These are phyloP conservation scores for Macrobrachium nipponense DNA, from an alignment of 1,140 invertebrate species.

Conservation along the genomic window DNA sequence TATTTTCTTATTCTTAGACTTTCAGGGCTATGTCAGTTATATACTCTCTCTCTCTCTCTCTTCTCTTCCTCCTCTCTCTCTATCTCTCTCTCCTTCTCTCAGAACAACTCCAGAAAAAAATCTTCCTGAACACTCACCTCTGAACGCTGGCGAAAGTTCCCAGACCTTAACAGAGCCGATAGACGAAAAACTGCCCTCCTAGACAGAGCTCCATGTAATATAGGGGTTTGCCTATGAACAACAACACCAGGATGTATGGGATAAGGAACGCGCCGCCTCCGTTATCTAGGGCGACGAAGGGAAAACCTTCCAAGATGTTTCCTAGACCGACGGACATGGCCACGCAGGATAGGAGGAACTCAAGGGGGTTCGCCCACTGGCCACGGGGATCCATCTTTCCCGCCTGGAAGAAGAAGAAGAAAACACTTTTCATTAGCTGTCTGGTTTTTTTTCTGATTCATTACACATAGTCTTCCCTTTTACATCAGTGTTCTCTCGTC, in stretches of 20 bases:
- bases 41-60: too few relatives aligned
- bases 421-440: too few relatives aligned
- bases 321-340: constrained; percentile 68
- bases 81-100: background rate
- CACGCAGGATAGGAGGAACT: constrained; percentile 69
- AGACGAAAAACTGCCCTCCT: constrained; percentile 31
- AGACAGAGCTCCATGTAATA: constrained; percentile 48
- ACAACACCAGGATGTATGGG: constrained; percentile 72
- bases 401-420: background rate
- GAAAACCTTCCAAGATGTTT: constrained; percentile 71
- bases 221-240: constrained; percentile 70
- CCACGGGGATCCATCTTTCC: background rate
- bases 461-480: too few relatives aligned
- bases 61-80: too few relatives aligned
- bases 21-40: too few relatives aligned
- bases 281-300: constrained; percentile 69
- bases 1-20: too few relatives aligned
- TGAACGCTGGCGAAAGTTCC: constrained; percentile 61
- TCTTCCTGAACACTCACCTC: constrained; percentile 26
- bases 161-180: constrained; percentile 26
- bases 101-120: background rate
- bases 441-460: too few relatives aligned
- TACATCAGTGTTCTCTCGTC: too few relatives aligned
- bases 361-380: constrained; percentile 67
- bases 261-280: constrained; percentile 70